phyloP scores from a whole-genome alignment of 1,140 invertebrate genomes.

The Heliconius hewitsoni region DNA sequence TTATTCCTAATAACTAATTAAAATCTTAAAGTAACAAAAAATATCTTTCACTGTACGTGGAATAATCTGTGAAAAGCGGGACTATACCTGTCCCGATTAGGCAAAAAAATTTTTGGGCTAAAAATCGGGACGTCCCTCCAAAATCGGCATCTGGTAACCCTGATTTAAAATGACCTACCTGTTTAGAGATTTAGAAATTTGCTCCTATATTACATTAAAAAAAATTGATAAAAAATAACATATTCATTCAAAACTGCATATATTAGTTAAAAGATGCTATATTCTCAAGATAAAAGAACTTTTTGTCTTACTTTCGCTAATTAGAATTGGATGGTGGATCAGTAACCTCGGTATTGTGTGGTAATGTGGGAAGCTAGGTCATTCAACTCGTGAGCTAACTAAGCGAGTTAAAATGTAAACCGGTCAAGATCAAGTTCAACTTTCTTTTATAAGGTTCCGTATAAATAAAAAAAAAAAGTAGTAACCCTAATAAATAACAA shows the following conservation, averaged over 20 bases:
- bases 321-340: constrained; percentile 14
- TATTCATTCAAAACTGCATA: background rate
- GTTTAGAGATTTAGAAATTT: too few relatives aligned
- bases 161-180: too few relatives aligned
- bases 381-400: constrained; percentile 19
- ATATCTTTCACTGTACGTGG: too few relatives aligned
- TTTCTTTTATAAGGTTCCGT: constrained; percentile 25
- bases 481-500: background rate
- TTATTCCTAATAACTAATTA: too few relatives aligned
- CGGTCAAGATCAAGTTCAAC: constrained; percentile 28
- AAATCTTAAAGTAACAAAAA: too few relatives aligned
- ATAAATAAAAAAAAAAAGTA: constrained; percentile 12
- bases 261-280: background rate
- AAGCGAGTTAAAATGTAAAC: constrained; percentile 24
- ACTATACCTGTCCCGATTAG: too few relatives aligned
- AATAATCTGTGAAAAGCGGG: too few relatives aligned
- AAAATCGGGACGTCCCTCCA: too few relatives aligned
- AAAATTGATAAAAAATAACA: background rate
- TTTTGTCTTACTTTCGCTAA: constrained; percentile 7
- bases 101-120: too few relatives aligned
- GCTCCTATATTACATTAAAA: too few relatives aligned
- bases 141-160: too few relatives aligned
- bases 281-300: background rate
- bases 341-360: constrained; percentile 23
- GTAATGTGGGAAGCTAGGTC: constrained; percentile 28